These are phyloP conservation scores for Eupelmus urozonus DNA, from an alignment of 2,888 invertebrate genomes.

Conservation along the genomic window DNA sequence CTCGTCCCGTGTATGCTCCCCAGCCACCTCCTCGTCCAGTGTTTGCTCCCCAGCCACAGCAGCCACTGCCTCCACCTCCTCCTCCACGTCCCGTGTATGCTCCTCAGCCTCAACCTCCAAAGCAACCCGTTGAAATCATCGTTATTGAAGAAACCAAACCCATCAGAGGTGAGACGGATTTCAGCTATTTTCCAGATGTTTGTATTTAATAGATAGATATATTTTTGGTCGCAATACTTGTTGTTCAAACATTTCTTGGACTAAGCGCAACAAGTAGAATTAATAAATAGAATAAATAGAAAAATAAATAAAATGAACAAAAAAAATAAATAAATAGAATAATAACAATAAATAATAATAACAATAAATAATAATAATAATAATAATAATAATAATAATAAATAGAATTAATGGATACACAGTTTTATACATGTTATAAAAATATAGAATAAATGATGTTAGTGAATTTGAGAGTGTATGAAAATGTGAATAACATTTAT, in stretches of 20 bases:
- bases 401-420: too few species aligned
- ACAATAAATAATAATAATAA: too few species aligned
- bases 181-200: neutral
- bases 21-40: constrained; percentile 1
- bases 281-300: too few species aligned
- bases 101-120: constrained; percentile 42
- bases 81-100: constrained; percentile 45
- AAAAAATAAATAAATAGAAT: too few species aligned
- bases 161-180: constrained; percentile 54
- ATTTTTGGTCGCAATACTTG: neutral
- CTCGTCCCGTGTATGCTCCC: constrained; percentile 25
- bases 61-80: constrained; percentile 11
- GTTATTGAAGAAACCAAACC: constrained; percentile 64
- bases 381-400: too few species aligned
- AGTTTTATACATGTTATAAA: too few species aligned
- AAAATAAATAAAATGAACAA: too few species aligned
- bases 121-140: constrained; percentile 64
- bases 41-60: constrained; percentile 25
- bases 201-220: neutral
- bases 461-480: too few species aligned
- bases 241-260: neutral
- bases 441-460: too few species aligned
- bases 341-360: too few species aligned
- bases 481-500: too few species aligned
- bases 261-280: too few species aligned